Percentiles rank a stretch among this genome's conserved stretches.
These are phyloP conservation scores for Picathartes gymnocephalus DNA, from an alignment of 2,113 vertebrate genomes.

Conservation along the genomic window DNA sequence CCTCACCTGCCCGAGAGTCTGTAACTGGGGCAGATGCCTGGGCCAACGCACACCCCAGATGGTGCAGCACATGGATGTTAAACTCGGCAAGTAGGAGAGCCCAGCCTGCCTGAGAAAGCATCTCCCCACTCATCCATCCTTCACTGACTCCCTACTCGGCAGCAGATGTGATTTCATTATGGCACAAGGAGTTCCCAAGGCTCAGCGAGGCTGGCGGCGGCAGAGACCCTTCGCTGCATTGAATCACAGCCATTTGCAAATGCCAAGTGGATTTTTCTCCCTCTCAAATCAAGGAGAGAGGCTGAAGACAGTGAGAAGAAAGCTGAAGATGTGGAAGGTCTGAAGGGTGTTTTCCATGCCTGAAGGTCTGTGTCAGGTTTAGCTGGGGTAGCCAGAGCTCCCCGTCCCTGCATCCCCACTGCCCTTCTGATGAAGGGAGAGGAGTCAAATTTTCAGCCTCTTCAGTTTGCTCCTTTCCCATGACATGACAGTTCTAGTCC, in stretches of 20 bases:
- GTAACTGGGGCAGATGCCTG: neutral
- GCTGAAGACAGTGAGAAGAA: neutral
- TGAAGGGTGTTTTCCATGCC: neutral
- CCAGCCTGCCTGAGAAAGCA: slow-evolving; percentile 11
- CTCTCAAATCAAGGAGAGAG: neutral
- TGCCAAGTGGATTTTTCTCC: neutral
- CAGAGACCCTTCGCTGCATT: neutral
- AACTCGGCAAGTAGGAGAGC: neutral
- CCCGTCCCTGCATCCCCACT: rapidly evolving
- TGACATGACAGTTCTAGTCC: neutral
- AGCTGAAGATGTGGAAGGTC: neutral
- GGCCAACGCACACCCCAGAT: neutral
- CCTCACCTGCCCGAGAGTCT: neutral
- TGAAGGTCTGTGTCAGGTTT: neutral
- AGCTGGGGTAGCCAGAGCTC: neutral
- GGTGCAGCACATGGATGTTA: neutral
- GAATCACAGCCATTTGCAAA: slow-evolving; percentile 27
- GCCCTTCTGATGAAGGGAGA: neutral
- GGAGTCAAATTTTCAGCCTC: neutral
- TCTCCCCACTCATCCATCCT: slow-evolving; percentile 22
- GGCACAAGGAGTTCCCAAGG: slow-evolving; percentile 20
- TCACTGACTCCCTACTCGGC: neutral
- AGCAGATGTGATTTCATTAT: neutral
- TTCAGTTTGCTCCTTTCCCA: neutral
- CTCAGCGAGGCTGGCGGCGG: neutral